Base-by-base conservation (phyloP, 2,797 vertebrate species). In the Tolypeutes matacus region DNA sequence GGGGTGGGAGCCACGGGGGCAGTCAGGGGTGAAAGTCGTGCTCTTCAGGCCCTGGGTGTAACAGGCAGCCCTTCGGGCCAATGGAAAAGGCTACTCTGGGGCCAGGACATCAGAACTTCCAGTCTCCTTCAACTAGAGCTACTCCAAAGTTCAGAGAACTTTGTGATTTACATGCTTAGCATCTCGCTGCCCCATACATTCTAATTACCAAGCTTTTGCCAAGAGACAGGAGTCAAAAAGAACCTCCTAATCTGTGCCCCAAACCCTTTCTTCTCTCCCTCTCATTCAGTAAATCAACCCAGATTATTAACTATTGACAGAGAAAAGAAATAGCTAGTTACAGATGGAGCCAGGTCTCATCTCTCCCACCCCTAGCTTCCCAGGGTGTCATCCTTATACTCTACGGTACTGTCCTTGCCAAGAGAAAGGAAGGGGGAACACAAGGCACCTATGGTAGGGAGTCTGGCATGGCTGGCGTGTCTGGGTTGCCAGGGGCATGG, bases 161-260 rank as follows among this genome's bases (percentile, higher is more conserved):
- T 62, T 42, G 53, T 58, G 46, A 75, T 75, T 95, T 76, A 51
- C 29, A 10, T 31, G 27, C 51, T n/a, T 20, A n/a, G 46, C 21
- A 25, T 20, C 27, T 10, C 6, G 17, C 56, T 56, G 56, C 56
- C 46, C 29, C 29, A n/a, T 5, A 31, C 73, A 5, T 39, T 77
- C 18, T 53, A 80, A 89, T 42, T 86, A 20, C 53, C 36, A 86
- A 92, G 82, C 72, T 77, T 93, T 31, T 86, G 73, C 58, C 73
- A 72, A 75, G 15, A 72, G 25, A 46, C 25, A 81, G 77, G 27
- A 46, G 49, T 90, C 56, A 89, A 70, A 76, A 64, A 95, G 21
- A 91, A 46, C 18, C 46, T 62, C 80, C 67, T 36, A 31, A n/a
- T 56, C 27, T 46, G 18, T 72, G 42, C 56, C 25, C 31, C 21